Base-by-base conservation (phyloP, 2,888 invertebrate species). In the Sinotaia quadrata region DNA sequence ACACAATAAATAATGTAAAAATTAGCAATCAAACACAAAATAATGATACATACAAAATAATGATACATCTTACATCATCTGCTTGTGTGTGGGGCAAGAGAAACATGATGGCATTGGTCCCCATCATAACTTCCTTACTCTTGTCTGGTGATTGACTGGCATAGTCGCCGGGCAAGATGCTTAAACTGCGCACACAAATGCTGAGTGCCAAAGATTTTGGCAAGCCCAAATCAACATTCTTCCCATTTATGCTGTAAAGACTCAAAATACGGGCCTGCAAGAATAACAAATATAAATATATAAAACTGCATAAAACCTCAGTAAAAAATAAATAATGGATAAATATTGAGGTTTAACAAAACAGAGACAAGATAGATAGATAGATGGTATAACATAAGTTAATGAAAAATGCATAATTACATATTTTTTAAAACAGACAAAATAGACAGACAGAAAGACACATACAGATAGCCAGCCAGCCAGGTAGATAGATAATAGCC, bases 61-160 rank as follows among this genome's bases (percentile, higher is more conserved):
- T n/a, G 33, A 62, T 27, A 10, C 8, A 10, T 29, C 34, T 33
- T 37, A 47, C 65, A 41, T 56, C 54, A 52, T 51, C 44, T 12
- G 41, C n/a, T 36, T 62, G 57, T 15, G 57, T 37, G 24, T 47
- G 57, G 8, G 81, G 78, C n/a, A 83, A 68, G 4, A 83, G 75
- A 72, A 83, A 83, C 47, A 85, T 21, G 27, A 83, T 58, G 7
- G 77, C 84, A 69, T 72, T 76, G 47, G 78, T 76, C 37, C 85
- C 85, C 59, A 79, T 72, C 15, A 81, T 69, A 33, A 77, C 36
- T 15, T 71, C 57, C 27, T 77, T 69, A 24, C 77, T 75, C n/a
- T 75, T 61, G 1, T 61, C 63, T 33, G 29, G 21, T 3, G 54
- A 67, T 31, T 69, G 58, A 10, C 75, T 68, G n/a, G 76, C 76